phyloP scores from a whole-genome alignment of 2,797 vertebrate species.

The Crocidura indochinensis region DNA sequence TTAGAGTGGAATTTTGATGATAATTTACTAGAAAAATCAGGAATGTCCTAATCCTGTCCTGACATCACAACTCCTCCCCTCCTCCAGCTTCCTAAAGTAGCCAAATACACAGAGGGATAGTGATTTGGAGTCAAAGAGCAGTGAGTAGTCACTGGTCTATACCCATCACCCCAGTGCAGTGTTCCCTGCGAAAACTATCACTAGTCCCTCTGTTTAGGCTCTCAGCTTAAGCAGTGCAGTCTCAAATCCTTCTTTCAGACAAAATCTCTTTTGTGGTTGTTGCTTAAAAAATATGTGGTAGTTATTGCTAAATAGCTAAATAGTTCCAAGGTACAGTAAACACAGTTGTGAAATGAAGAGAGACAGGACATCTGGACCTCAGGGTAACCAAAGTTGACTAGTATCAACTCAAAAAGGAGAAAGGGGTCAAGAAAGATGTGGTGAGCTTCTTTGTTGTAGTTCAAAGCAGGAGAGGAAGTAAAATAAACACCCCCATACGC shows the following conservation, averaged over 20 bases:
- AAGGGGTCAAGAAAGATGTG: not conserved
- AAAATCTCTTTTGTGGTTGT: not conserved
- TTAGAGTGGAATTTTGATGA: constrained; percentile 71
- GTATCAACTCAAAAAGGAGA: not conserved
- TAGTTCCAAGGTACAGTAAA: not conserved
- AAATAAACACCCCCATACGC: too few relatives aligned
- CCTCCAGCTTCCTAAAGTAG: not conserved
- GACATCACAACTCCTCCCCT: not conserved
- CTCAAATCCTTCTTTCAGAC: not conserved
- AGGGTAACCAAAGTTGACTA: not conserved
- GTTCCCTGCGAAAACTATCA: not conserved
- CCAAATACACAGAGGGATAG: not conserved
- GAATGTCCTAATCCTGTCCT: constrained; percentile 52
- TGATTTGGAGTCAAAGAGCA: not conserved
- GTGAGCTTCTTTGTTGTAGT: not conserved
- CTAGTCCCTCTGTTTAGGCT: not conserved
- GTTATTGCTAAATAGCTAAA: not conserved
- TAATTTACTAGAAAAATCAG: constrained; percentile 30
- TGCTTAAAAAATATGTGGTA: not conserved
- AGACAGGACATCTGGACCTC: not conserved
- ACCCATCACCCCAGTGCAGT: not conserved
- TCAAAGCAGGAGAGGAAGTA: not conserved
- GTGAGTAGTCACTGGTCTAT: not conserved
- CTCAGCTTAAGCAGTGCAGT: not conserved
- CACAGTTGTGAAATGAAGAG: not conserved